Evolutionary conservation across 1,140 invertebrate genomes (phyloP).

Genomic region (Oppia nitens): DNA sequence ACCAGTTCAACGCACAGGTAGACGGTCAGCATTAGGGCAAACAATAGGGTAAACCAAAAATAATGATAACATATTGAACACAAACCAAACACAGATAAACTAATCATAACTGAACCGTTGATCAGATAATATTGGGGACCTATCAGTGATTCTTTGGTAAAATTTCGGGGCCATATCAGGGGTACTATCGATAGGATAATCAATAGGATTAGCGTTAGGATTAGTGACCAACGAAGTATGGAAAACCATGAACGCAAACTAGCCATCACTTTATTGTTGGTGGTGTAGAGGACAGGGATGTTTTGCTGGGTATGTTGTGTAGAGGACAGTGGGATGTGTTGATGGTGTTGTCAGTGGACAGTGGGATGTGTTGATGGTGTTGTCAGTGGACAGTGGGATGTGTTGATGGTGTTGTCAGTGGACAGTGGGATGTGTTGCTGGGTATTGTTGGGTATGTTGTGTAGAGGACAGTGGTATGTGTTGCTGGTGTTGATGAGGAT

Average conservation of each 20-base stretch:
- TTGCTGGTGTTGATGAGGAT: too few species aligned
- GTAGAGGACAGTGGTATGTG: too few species aligned
- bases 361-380: too few species aligned
- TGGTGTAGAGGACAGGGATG: too few species aligned
- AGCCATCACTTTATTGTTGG: neutral
- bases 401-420: too few species aligned
- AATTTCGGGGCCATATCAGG: neutral
- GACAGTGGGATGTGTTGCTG: too few species aligned
- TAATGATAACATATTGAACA: conserved; percentile 6
- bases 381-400: too few species aligned
- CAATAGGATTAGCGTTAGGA: conserved; percentile 1
- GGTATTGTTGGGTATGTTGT: too few species aligned
- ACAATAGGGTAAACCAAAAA: conserved; percentile 8
- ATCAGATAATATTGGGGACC: neutral
- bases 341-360: too few species aligned
- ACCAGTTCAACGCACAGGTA: conserved; percentile 2
- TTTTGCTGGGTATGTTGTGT: too few species aligned
- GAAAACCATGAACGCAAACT: conserved; percentile 10
- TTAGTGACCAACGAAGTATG: conserved; percentile 9
- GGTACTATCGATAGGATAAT: conserved; percentile 4
- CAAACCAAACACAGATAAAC: neutral
- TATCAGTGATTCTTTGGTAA: neutral
- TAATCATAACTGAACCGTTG: conserved; percentile 1
- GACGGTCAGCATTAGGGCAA: neutral
- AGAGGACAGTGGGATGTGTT: too few species aligned